Base-by-base conservation (phyloP, 2,797 vertebrate genomes). In the Crocodylus rhombifer region DNA sequence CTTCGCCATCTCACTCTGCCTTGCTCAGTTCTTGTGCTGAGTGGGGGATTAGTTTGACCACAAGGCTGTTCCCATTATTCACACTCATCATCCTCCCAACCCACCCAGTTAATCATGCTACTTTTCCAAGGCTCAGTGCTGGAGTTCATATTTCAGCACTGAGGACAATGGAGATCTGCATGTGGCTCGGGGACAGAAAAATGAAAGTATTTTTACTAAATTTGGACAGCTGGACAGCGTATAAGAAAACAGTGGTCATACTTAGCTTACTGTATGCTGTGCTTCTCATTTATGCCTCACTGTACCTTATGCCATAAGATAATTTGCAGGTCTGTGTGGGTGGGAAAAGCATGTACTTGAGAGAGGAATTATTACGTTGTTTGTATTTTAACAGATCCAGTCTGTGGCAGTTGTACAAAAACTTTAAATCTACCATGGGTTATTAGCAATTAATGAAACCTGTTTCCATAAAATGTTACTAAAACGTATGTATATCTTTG, bases 141-240 rank as follows among this genome's bases (percentile, higher is more conserved):
- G 33, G 26, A 79, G 30, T 7, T 30, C 69, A 28, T 86, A 84
- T 55, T 74, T 91, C 55, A 2, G 17, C 69, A 57, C 78, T 25
- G 25, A 20, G 80, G 82, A 18, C 62, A 5, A 20, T 76, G 61
- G 42, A 69, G 82, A 92, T 84, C n/a, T 26, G 4, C 62, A 1
- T 17, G 58, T 57, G 78, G 71, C 91, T 92, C 94, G 82, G 90
- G 91, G 90, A 21, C 77, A 60, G 88, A 84, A 82, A 92, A 92
- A 86, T 89, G 78, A 95, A 94, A 94, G 17, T 67, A 86, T 10
- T 3, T 21, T 5, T 11, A 78, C 88, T 91, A 80, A 88, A 88
- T 90, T 86, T 93, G 91, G 86, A 78, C 58, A 80, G 11, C 60
- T 87, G 76, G 73, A 56, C 89, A 93, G 62, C 89, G 81, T 82